Evolutionary conservation across 92 coral and sea anemone species (phyloP).

Genomic region (Bergia sp.): DNA sequence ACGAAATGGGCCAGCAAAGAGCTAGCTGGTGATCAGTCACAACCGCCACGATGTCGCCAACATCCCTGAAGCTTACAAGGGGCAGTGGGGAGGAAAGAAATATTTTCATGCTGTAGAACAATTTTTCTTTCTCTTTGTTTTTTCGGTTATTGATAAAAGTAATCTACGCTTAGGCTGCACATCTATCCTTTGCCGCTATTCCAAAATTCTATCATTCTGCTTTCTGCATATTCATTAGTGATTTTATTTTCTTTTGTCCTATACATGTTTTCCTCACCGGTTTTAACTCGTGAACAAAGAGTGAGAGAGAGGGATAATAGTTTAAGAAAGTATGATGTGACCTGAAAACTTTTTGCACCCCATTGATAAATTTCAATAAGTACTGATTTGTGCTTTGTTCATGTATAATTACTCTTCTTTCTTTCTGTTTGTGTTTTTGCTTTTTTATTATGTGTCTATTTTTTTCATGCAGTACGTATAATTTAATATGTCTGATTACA

Average conservation of each 20-base stretch:
- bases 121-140: background rate
- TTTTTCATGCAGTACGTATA: too few relatives aligned
- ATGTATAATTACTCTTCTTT: background rate
- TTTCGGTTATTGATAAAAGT: background rate
- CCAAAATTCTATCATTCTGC: background rate
- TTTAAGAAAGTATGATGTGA: background rate
- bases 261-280: background rate
- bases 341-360: background rate
- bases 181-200: background rate
- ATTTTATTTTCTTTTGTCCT: background rate
- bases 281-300: background rate
- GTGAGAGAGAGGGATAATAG: background rate
- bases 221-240: background rate
- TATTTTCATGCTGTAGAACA: too few relatives aligned
- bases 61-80: too few relatives aligned
- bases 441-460: background rate
- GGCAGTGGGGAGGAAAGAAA: too few relatives aligned
- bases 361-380: background rate
- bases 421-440: background rate
- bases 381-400: background rate
- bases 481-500: too few relatives aligned
- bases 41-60: too few relatives aligned
- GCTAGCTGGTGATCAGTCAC: too few relatives aligned
- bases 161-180: background rate
- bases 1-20: too few relatives aligned